A percentile compares a stretch with the other conserved stretches of the same genome.
phyloP scores from a whole-genome alignment of 2,113 vertebrate species.

The Entelurus aequoreus region DNA sequence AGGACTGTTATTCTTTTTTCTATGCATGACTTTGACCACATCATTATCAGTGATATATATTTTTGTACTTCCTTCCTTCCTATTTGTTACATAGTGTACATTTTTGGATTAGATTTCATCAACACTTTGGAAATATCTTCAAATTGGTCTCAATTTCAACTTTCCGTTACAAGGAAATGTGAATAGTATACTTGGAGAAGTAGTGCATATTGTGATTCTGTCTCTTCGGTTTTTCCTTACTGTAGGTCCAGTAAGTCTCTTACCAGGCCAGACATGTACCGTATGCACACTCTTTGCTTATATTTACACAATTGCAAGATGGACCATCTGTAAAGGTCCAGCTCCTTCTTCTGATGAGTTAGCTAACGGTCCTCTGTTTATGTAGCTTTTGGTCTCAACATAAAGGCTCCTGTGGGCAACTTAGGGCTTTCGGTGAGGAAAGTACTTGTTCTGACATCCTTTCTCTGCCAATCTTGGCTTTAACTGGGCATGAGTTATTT shows the following conservation, averaged over 20 bases:
- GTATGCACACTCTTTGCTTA: background rate
- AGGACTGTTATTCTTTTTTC: too few species aligned
- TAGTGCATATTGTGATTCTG: constrained; percentile 13
- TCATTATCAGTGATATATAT: background rate
- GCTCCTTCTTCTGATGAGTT: constrained; percentile 43
- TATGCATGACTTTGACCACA: background rate
- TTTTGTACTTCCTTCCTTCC: background rate
- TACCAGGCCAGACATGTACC: background rate
- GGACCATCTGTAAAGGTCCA: constrained; percentile 29
- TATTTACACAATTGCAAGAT: constrained; percentile 27
- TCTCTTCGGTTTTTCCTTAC: background rate
- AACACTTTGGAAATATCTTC: constrained; percentile 29
- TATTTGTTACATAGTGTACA: background rate
- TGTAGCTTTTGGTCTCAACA: constrained; percentile 34
- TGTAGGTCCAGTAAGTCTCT: background rate
- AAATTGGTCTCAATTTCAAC: constrained; percentile 26
- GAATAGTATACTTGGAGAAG: constrained; percentile 12
- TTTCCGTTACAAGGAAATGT: constrained; percentile 17
- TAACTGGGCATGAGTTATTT: constrained; percentile 5
- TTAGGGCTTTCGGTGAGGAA: constrained; percentile 31
- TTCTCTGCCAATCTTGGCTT: constrained; percentile 27
- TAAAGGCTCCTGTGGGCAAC: constrained; percentile 26
- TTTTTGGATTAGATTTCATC: constrained; percentile 28
- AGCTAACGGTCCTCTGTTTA: constrained; percentile 22
- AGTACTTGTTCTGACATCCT: constrained; percentile 20